phyloP scores from a whole-genome alignment of 2,113 vertebrate genomes.

The Salvelinus alpinus region DNA sequence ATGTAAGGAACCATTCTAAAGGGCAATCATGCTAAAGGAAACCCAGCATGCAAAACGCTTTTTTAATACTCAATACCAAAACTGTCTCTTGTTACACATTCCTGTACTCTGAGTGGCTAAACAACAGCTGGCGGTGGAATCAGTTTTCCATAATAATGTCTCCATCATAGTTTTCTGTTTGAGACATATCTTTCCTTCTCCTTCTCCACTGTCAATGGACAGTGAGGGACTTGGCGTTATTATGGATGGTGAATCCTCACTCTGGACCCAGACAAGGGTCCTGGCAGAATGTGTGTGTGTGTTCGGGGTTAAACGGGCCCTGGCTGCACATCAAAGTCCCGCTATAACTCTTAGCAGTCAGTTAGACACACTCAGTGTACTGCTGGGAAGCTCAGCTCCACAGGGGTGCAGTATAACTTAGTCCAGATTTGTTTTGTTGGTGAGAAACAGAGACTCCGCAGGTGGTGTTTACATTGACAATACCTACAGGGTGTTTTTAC shows the following conservation, averaged over 20 bases:
- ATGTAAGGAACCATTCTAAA: constrained; percentile 7
- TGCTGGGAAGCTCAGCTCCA: constrained; percentile 57
- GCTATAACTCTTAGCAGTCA: constrained; percentile 47
- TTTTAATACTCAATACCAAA: neutral
- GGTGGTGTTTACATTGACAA: constrained; percentile 19
- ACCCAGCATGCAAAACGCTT: no score
- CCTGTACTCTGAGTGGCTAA: constrained; percentile 21
- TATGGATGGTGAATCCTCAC: constrained; percentile 15
- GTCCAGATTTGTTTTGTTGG: constrained; percentile 42
- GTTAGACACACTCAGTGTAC: constrained; percentile 10
- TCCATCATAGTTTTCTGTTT: constrained; percentile 14
- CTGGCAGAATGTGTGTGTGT: constrained; percentile 19
- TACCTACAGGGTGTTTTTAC: constrained; percentile 1
- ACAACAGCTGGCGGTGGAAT: constrained; percentile 31
- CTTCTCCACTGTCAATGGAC: constrained; percentile 2
- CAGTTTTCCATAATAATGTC: constrained; percentile 33
- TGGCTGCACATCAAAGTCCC: constrained; percentile 68
- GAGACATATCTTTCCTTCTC: constrained; percentile 6
- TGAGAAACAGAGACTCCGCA: constrained; percentile 15
- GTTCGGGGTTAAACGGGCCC: constrained; percentile 29
- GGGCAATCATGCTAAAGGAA: constrained; percentile 14
- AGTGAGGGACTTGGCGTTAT: neutral
- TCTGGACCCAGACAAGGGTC: neutral
- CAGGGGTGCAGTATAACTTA: constrained; percentile 56
- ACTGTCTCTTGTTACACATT: constrained; percentile 36